These are phyloP conservation scores for Leptobrachium leishanense DNA, from an alignment of 2,113 vertebrate genomes.

Conservation along the genomic window DNA sequence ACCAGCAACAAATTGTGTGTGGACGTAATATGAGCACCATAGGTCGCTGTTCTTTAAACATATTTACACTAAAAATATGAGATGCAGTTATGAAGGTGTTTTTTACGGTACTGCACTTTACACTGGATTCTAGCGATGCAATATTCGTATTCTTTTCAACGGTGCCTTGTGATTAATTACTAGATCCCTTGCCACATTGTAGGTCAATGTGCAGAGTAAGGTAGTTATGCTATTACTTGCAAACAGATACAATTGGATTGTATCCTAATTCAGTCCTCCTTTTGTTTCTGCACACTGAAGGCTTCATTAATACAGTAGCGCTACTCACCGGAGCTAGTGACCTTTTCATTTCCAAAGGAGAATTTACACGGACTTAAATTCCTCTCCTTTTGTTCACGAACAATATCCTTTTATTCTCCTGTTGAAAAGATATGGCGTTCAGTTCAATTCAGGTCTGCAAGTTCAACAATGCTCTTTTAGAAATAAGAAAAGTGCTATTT, in stretches of 20 bases:
- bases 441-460: constrained; percentile 60
- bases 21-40: too few species aligned
- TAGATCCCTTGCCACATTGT: constrained; percentile 23
- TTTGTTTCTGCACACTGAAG: constrained; percentile 65
- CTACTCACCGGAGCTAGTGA: constrained; percentile 56
- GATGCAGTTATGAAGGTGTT: too few species aligned
- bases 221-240: constrained; percentile 58
- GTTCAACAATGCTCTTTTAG: constrained; percentile 22
- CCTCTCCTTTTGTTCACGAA: constrained; percentile 57
- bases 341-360: constrained; percentile 62
- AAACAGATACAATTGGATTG: constrained; percentile 56
- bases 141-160: not conserved
- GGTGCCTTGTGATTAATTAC: constrained; percentile 49
- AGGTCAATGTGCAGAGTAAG: constrained; percentile 54
- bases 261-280: constrained; percentile 58
- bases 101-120: too few species aligned
- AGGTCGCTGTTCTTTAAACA: too few species aligned
- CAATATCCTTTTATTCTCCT: constrained; percentile 59
- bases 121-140: too few species aligned
- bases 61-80: too few species aligned
- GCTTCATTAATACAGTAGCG: constrained; percentile 58
- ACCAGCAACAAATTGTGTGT: too few species aligned
- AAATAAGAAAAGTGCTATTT: not conserved
- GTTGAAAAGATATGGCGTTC: constrained; percentile 55
- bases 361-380: constrained; percentile 65